These are phyloP conservation scores for Phasia obesa DNA, from an alignment of 2,888 invertebrate genomes.

Conservation along the genomic window DNA sequence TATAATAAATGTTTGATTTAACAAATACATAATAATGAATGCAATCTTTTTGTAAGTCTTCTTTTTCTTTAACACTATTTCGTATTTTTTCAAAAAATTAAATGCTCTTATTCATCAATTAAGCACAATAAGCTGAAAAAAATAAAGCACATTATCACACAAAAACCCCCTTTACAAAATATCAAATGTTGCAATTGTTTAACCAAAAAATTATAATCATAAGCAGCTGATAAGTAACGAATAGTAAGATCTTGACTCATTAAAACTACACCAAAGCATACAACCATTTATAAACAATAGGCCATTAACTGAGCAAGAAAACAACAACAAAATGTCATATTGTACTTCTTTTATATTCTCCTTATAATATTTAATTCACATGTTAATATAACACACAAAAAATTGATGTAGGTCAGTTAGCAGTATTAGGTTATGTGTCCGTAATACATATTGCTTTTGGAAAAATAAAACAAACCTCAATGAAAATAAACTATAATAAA, in stretches of 20 bases:
- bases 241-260: slow-evolving; percentile 35
- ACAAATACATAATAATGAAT: too few relatives aligned
- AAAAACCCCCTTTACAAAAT: slow-evolving; percentile 38
- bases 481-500: slow-evolving; percentile 18
- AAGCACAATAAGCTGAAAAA: neutral
- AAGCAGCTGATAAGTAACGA: slow-evolving; percentile 1
- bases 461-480: slow-evolving; percentile 1
- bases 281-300: neutral
- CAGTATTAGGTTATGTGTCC: slow-evolving; percentile 27
- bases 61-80: too few relatives aligned
- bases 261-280: slow-evolving; percentile 16
- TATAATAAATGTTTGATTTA: too few relatives aligned
- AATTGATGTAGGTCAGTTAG: slow-evolving; percentile 69
- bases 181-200: slow-evolving; percentile 34
- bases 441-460: neutral
- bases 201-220: slow-evolving; percentile 1
- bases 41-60: too few relatives aligned
- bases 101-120: neutral
- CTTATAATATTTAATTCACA: slow-evolving; percentile 15
- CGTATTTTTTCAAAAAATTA: neutral
- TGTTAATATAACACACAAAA: slow-evolving; percentile 15
- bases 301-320: neutral
- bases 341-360: neutral
- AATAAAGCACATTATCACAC: neutral
- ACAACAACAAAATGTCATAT: slow-evolving; percentile 8